Conservation (phyloP, 2,113 vertebrate species). For the Lipotes vexillifer region DNA sequence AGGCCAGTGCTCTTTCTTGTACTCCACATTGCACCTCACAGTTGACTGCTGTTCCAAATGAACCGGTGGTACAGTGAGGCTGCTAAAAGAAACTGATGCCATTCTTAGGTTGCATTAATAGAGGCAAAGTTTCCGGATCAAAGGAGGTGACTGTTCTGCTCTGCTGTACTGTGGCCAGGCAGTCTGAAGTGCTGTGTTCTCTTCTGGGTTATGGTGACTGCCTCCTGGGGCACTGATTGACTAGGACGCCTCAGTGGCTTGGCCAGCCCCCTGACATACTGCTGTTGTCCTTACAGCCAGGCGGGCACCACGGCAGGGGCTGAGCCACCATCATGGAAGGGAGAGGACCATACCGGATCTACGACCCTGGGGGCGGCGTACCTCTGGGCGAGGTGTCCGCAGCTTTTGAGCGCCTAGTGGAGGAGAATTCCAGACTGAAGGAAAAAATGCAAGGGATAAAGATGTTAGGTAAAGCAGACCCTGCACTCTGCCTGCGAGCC, state of each 20-base stretch:
- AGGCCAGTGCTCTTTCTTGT: background rate
- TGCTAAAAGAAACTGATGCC: background rate
- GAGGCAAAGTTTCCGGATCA: background rate
- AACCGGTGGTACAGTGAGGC: background rate
- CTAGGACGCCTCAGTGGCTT: background rate
- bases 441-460: conserved; percentile 97
- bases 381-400: conserved; percentile 83
- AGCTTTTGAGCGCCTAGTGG: conserved; percentile 90
- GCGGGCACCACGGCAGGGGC: conserved; percentile 51
- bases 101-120: background rate
- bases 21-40: background rate
- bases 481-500: background rate
- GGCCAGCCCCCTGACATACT: conserved; percentile 57
- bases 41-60: background rate
- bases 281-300: conserved; percentile 75
- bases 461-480: conserved; percentile 88
- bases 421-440: conserved; percentile 91
- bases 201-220: background rate
- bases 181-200: background rate
- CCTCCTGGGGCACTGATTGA: background rate
- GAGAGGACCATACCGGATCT: conserved; percentile 95
- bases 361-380: conserved; percentile 93
- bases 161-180: background rate
- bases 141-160: background rate
- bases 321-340: conserved; percentile 89